Evolutionary conservation across 2,888 invertebrate genomes (phyloP), one percentile per base, ranked within the genome.

Genomic region (Sinhomidia bicolor): DNA sequence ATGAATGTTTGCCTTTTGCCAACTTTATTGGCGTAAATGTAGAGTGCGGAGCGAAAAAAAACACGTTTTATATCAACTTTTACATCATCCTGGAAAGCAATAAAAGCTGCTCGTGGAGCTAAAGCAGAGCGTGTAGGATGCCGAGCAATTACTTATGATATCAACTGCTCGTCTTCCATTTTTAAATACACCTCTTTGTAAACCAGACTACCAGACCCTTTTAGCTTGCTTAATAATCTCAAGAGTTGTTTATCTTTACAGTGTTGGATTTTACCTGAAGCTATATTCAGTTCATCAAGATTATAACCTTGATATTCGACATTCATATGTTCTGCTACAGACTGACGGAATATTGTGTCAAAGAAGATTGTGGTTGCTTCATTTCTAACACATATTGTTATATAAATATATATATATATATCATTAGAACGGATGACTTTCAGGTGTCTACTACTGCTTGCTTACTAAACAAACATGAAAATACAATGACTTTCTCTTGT

Each of bases 51-150:
- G n/a, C 7, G 17, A 29, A 68, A 26, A 20, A 47, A 82, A 71
- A 83, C 83, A 54, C 71, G 71, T 74, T 71, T 83, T 74, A 65
- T 80, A 68, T 82, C 68, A 54, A 44, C 47, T 82, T 74, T 68
- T 68, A 41, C 74, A 74, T 65, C 68, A 68, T 68, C 68, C 41
- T 82, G 82, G 68, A 82, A 82, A 68, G 51, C 32, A 54, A 65
- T 68, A 68, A 65, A 68, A 71, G 14, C 60, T 47, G 74, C 26
- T 47, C 74, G 26, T 47, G 44, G 26, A 71, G 44, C 17, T 44
- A 41, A 17, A 47, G 10, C n/a, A n/a, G n/a, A n/a, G n/a, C n/a
- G n/a, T 29, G 65, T 17, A 65, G 65, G 65, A 32, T 65, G 17
- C 32, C 32, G n/a, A 12, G 14, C 65, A 65, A 65, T 36, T n/a